A percentile compares a stretch with the other conserved stretches of the same genome.
These are phyloP conservation scores for Nasonia oneida DNA, from an alignment of 2,888 invertebrate species.

Conservation along the genomic window DNA sequence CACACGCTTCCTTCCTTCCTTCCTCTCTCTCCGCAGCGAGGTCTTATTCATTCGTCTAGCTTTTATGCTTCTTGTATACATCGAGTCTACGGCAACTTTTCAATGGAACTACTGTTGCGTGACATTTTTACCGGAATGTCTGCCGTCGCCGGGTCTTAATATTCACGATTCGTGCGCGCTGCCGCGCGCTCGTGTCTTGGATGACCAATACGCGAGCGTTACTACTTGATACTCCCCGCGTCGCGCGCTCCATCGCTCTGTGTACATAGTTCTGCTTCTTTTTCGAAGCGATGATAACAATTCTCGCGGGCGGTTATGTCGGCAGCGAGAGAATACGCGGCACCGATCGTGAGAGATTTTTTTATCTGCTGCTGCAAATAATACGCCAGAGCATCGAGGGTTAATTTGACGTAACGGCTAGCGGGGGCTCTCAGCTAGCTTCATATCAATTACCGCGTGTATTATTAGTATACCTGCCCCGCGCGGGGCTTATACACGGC, in stretches of 20 bases:
- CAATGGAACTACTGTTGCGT: not conserved
- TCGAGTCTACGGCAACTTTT: conserved; percentile 11
- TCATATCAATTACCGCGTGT: not conserved
- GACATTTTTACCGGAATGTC: not conserved
- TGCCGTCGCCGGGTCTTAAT: conserved; percentile 42
- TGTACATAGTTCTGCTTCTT: no score
- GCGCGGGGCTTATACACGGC: not conserved
- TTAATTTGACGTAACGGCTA: not conserved
- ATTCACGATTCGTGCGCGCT: conserved; percentile 45
- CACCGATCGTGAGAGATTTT: no score
- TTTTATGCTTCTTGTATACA: not conserved
- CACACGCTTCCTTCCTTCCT: not conserved
- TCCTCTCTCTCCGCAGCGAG: not conserved
- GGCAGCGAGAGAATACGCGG: no score
- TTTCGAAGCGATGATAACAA: no score
- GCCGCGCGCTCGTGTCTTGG: conserved; percentile 17
- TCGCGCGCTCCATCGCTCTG: no score
- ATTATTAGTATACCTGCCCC: not conserved
- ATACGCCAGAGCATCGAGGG: not conserved
- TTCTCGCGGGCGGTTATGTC: no score
- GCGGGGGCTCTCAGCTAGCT: not conserved
- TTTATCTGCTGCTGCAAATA: not conserved
- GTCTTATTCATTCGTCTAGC: conserved; percentile 1
- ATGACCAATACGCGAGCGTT: conserved; percentile 50
- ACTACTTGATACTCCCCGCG: conserved; percentile 43